Evolutionary conservation across 2,888 invertebrate species (phyloP).

Genomic region (Agonum fuliginosum): DNA sequence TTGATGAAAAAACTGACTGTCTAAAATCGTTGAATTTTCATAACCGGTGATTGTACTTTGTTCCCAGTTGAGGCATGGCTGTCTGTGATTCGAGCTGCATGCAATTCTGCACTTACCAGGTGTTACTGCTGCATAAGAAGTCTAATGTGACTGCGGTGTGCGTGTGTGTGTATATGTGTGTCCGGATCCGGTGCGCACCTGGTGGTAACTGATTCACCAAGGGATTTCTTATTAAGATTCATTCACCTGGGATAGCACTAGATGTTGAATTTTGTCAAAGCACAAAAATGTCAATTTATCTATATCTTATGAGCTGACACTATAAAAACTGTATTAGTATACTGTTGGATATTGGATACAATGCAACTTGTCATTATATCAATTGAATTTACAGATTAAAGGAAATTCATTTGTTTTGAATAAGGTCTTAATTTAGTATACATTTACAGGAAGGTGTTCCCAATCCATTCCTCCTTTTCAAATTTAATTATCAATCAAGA

Average conservation of each 20-base stretch:
- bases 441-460: too few species aligned
- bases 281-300: too few species aligned
- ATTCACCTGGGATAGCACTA: neutral
- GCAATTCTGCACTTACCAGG: conserved; percentile 28
- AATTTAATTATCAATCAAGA: too few species aligned
- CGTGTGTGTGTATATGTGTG: conserved; percentile 1
- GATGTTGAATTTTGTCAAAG: neutral
- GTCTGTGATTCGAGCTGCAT: conserved; percentile 6
- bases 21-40: conserved; percentile 26
- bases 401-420: too few species aligned
- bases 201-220: conserved; percentile 29
- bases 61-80: neutral
- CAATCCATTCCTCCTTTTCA: too few species aligned
- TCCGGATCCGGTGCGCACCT: conserved; percentile 24
- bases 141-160: neutral
- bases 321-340: too few species aligned
- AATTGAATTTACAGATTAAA: too few species aligned
- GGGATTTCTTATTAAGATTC: neutral
- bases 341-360: too few species aligned
- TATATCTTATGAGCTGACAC: too few species aligned
- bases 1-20: too few species aligned
- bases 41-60: conserved; percentile 14
- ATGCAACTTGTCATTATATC: too few species aligned
- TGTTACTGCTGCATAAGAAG: neutral
- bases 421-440: too few species aligned